These are phyloP conservation scores for Mastomys natalensis DNA, from an alignment of 2,113 vertebrate species.

Conservation along the genomic window DNA sequence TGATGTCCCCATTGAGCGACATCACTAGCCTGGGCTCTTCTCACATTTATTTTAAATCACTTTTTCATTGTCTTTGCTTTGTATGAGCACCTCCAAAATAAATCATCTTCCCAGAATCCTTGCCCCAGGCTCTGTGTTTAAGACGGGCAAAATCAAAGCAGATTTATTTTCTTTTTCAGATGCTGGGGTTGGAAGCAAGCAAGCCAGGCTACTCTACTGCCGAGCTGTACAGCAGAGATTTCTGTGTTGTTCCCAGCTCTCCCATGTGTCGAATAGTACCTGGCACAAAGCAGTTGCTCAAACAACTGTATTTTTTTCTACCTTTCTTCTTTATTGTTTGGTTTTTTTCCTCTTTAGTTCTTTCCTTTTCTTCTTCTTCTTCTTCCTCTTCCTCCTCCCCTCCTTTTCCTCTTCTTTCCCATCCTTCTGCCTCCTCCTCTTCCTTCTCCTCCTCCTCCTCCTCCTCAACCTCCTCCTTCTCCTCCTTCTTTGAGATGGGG, in stretches of 20 bases:
- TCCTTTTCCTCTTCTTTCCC: too few species aligned
- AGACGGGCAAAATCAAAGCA: not conserved
- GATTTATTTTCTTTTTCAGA: not conserved
- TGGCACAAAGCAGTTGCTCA: not conserved
- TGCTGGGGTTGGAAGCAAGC: not conserved
- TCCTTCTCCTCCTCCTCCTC: not conserved
- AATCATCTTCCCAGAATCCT: not conserved
- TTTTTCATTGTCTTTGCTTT: not conserved
- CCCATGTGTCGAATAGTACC: not conserved
- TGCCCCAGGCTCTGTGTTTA: constrained; percentile 23
- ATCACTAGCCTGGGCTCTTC: not conserved
- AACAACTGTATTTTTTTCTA: not conserved
- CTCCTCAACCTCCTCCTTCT: not conserved
- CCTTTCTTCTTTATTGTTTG: not conserved
- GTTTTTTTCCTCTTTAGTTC: not conserved
- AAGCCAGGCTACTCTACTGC: not conserved
- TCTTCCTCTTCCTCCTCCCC: too few species aligned
- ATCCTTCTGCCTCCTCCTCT: too few species aligned
- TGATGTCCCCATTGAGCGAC: not conserved
- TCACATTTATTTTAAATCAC: not conserved
- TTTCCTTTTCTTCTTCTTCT: too few species aligned
- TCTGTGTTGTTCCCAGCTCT: not conserved
- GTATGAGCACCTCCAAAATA: not conserved
- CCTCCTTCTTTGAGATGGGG: not conserved
- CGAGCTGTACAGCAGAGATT: not conserved